Evolutionary conservation across 2,113 vertebrate species (phyloP).

Genomic region (Alexandromys fortis): DNA sequence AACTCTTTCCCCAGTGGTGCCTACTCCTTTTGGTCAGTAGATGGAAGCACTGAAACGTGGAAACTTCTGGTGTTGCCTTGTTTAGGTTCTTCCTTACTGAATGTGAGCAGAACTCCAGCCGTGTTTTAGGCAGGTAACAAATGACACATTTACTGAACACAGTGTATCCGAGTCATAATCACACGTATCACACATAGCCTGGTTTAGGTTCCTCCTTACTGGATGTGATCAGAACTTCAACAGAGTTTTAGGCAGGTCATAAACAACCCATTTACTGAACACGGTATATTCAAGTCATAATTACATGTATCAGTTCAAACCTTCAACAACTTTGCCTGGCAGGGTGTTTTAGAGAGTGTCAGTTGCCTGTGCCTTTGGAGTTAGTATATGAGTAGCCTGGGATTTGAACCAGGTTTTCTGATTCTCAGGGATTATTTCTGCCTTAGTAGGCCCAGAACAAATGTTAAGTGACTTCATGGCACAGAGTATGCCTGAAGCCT

Average conservation of each 20-base stretch:
- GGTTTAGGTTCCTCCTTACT: background rate
- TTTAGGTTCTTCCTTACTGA: background rate
- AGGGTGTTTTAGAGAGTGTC: background rate
- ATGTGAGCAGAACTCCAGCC: background rate
- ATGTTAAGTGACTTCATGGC: constrained; percentile 4
- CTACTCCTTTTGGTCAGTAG: constrained; percentile 44
- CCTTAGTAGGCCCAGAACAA: background rate
- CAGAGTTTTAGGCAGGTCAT: background rate
- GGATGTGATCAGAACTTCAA: background rate
- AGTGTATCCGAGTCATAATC: background rate
- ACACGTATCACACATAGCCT: background rate
- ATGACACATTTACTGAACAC: constrained; percentile 17
- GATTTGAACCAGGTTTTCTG: background rate
- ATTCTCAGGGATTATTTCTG: background rate
- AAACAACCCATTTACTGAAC: constrained; percentile 12
- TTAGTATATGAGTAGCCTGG: background rate
- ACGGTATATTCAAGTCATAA: background rate
- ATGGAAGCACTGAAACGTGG: constrained; percentile 56
- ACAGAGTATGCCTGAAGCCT: background rate
- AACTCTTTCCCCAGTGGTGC: background rate
- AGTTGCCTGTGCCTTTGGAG: background rate
- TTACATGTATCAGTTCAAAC: background rate
- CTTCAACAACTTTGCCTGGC: background rate
- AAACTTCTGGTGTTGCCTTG: background rate
- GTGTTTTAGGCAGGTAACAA: constrained; percentile 4